A percentile compares a stretch with the other conserved stretches of the same genome.
These are phyloP conservation scores for Sebastes oblongus DNA, from an alignment of 2,797 vertebrate genomes.

Conservation along the genomic window DNA sequence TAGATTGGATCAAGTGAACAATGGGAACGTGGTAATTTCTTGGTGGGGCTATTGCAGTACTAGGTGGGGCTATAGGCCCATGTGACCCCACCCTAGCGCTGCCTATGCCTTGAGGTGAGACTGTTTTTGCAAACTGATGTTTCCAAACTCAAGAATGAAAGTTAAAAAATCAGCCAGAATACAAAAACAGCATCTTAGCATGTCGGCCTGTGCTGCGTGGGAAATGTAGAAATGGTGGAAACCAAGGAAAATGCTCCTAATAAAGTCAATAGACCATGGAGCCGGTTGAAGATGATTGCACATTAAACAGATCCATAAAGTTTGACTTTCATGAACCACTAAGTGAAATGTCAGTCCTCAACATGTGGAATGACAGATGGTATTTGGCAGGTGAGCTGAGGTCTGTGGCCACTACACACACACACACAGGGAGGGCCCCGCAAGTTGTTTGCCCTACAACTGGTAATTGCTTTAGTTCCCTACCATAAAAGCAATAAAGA, in stretches of 20 bases:
- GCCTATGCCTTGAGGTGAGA: not conserved
- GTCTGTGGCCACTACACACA: constrained; percentile 1
- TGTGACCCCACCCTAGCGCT: not conserved
- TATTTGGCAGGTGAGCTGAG: constrained; percentile 37
- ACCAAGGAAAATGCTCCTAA: not conserved
- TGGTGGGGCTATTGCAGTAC: too few relatives aligned
- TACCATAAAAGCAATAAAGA: constrained; percentile 73
- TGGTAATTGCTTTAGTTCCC: constrained; percentile 71
- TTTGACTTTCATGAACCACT: constrained; percentile 17
- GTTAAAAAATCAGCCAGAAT: not conserved
- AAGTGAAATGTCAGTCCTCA: not conserved
- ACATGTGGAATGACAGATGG: constrained; percentile 35
- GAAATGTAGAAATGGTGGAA: not conserved
- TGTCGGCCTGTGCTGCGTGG: not conserved
- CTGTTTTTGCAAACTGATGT: not conserved
- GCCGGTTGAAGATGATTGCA: not conserved
- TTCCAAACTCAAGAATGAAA: not conserved
- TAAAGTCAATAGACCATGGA: not conserved
- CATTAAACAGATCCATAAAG: constrained; percentile 7
- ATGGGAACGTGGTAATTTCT: not conserved
- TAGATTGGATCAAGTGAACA: not conserved
- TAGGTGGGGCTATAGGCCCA: not conserved
- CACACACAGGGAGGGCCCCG: constrained; percentile 15
- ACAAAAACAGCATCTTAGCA: not conserved
- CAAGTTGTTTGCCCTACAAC: constrained; percentile 52